Percentiles rank a stretch among this genome's conserved stretches.
These are phyloP conservation scores for Spea multiplicata DNA, from an alignment of 2,113 vertebrate genomes.

Conservation along the genomic window DNA sequence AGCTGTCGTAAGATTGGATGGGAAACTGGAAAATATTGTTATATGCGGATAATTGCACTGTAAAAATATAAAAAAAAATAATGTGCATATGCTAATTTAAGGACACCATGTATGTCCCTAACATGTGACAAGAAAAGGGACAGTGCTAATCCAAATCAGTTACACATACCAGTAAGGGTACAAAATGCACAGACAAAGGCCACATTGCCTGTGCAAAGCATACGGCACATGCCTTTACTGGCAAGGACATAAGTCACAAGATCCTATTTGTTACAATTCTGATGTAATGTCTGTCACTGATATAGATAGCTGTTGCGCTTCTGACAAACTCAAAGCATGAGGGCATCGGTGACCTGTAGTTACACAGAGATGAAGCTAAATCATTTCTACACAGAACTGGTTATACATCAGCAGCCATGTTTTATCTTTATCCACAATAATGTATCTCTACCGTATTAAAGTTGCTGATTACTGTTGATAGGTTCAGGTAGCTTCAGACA, in stretches of 20 bases:
- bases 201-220: slow-evolving; percentile 34
- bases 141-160: slow-evolving; percentile 34
- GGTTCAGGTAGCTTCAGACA: no score
- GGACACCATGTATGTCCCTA: background rate
- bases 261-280: slow-evolving; percentile 9
- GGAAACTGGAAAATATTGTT: background rate
- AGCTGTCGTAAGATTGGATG: no score
- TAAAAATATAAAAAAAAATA: slow-evolving; percentile 8
- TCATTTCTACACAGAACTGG: background rate
- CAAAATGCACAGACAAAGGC: slow-evolving; percentile 41
- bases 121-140: slow-evolving; percentile 34
- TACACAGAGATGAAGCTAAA: background rate
- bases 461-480: no score
- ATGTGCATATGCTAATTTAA: background rate
- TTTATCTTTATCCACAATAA: no score
- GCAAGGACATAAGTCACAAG: slow-evolving; percentile 41
- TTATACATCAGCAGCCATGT: no score
- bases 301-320: slow-evolving; percentile 22
- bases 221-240: slow-evolving; percentile 40
- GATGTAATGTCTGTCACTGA: slow-evolving; percentile 30
- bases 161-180: slow-evolving; percentile 30
- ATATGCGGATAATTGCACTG: background rate
- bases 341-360: background rate
- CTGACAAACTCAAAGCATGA: slow-evolving; percentile 26
- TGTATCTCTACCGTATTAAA: no score